phyloP scores from a whole-genome alignment of 2,888 invertebrate genomes.

The Mactromeris polynyma region DNA sequence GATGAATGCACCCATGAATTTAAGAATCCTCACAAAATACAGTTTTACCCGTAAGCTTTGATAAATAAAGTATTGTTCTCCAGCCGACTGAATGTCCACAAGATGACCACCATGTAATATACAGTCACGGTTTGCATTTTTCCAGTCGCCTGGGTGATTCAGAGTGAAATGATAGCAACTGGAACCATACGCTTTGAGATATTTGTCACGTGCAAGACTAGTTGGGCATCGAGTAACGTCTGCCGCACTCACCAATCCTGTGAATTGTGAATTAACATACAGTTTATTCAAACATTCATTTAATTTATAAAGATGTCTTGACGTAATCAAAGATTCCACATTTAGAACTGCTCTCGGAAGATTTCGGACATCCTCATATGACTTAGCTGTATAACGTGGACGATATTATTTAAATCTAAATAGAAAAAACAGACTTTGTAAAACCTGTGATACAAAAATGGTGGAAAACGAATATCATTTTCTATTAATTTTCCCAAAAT shows the following conservation, averaged over 20 bases:
- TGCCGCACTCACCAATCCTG: background rate
- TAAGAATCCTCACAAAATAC: background rate
- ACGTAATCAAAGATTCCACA: no score
- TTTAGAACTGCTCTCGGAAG: no score
- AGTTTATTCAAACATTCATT: no score
- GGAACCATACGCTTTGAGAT: constrained; percentile 34
- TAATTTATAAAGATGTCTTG: no score
- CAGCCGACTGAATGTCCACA: constrained; percentile 33
- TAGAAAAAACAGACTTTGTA: no score
- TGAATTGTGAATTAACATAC: no score
- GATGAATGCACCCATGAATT: background rate
- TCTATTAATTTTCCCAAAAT: no score
- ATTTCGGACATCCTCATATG: no score
- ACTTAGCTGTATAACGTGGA: no score
- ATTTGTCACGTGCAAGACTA: background rate
- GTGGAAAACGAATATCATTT: no score
- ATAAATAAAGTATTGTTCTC: constrained; percentile 45
- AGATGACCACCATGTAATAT: constrained; percentile 35
- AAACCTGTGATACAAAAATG: no score
- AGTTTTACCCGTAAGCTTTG: background rate
- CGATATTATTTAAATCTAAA: no score
- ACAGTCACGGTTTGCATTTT: constrained; percentile 44
- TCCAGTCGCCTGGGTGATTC: constrained; percentile 47
- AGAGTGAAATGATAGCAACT: constrained; percentile 59
- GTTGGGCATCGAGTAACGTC: constrained; percentile 48